Evolutionary conservation across 2,797 vertebrate genomes (phyloP).

Genomic region (Trachurus trachurus): DNA sequence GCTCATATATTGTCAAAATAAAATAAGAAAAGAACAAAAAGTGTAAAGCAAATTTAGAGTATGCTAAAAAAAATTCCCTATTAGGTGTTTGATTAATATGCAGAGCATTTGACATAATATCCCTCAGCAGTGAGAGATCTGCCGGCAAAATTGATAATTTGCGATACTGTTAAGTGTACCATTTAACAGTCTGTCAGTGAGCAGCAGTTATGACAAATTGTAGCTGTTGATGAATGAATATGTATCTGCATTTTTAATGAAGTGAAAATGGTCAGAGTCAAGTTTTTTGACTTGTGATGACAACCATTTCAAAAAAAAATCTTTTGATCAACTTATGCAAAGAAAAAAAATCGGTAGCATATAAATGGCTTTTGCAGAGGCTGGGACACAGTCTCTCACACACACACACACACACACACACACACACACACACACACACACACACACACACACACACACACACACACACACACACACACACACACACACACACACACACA

Average conservation of each 20-base stretch:
- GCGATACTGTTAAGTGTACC: not conserved
- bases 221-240: slow-evolving; percentile 23
- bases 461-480: too few species aligned
- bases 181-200: slow-evolving; percentile 1
- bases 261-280: slow-evolving; percentile 21
- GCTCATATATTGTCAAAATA: slow-evolving; percentile 12
- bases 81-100: not conserved
- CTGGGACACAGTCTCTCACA: not conserved
- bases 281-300: slow-evolving; percentile 27
- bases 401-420: too few species aligned
- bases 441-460: too few species aligned
- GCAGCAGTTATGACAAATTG: slow-evolving; percentile 2
- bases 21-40: not conserved
- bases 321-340: slow-evolving; percentile 23
- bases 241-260: slow-evolving; percentile 36
- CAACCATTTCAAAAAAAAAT: slow-evolving; percentile 7
- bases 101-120: not conserved
- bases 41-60: not conserved
- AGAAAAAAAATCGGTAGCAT: slow-evolving; percentile 2
- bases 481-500: too few species aligned
- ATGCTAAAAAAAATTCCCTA: slow-evolving; percentile 1
- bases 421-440: not conserved
- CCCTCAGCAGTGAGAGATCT: not conserved
- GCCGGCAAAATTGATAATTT: slow-evolving; percentile 18
- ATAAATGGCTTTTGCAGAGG: slow-evolving; percentile 4